phyloP scores from a whole-genome alignment of 2,113 vertebrate species.

The Speoplatyrhinus poulsoni region DNA sequence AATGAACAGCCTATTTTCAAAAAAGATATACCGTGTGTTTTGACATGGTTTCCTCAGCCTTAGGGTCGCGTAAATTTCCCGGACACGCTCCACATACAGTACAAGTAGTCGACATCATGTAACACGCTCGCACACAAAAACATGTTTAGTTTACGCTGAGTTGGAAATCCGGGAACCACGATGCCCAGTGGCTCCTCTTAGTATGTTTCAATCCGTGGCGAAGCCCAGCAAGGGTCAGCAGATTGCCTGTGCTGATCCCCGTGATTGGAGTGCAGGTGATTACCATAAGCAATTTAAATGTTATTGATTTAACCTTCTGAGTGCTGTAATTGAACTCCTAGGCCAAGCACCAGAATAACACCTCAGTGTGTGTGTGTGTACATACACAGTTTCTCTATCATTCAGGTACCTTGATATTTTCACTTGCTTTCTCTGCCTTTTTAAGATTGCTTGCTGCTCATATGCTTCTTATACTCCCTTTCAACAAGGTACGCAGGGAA shows the following conservation, averaged over 20 bases:
- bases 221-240: constrained; percentile 87
- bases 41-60: no score
- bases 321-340: constrained; percentile 92
- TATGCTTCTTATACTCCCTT: no score
- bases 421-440: background rate
- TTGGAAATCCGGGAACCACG: background rate
- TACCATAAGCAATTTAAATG: constrained; percentile 99
- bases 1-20: no score
- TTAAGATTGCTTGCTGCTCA: constrained; percentile 61
- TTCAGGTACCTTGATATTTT: background rate
- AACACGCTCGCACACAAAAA: background rate
- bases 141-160: background rate
- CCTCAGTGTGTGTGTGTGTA: background rate
- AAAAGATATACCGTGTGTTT: no score
- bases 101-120: background rate
- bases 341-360: constrained; percentile 27
- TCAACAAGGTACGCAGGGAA: no score
- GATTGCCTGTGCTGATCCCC: constrained; percentile 92
- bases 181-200: constrained; percentile 83
- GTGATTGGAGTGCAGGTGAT: constrained; percentile 90
- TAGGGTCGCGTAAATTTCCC: no score
- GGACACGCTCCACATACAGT: background rate
- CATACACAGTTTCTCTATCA: background rate
- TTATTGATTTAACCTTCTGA: constrained; percentile 93
- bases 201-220: constrained; percentile 80